These are phyloP conservation scores for Pachydiplax longipennis DNA, from an alignment of 2,888 invertebrate genomes.

Conservation along the genomic window DNA sequence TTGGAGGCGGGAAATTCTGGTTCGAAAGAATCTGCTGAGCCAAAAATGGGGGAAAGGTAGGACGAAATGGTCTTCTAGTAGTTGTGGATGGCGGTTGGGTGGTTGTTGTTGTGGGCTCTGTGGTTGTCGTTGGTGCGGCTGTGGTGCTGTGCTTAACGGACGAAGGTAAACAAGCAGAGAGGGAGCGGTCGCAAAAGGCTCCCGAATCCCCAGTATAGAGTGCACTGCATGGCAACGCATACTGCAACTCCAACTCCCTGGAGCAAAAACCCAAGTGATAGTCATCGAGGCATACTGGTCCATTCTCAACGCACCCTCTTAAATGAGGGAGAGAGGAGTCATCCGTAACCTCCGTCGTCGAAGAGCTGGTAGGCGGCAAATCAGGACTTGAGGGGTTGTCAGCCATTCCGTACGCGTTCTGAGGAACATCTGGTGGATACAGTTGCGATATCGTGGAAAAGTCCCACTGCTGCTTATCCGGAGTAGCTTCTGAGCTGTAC, in stretches of 20 bases:
- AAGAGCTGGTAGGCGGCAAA: not conserved
- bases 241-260: not conserved
- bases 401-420: not conserved
- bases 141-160: not conserved
- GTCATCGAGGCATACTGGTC: not conserved
- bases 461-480: not conserved
- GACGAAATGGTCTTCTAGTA: not conserved
- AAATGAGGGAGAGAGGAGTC: not conserved
- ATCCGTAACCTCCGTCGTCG: not conserved
- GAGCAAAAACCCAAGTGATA: constrained; percentile 25
- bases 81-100: not conserved
- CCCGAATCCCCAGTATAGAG: not conserved
- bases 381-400: not conserved
- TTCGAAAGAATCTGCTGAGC: not conserved
- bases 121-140: not conserved
- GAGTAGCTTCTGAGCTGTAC: not conserved
- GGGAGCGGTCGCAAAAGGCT: not conserved
- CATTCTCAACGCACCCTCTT: not conserved
- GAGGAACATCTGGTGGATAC: not conserved
- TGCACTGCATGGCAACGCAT: not conserved
- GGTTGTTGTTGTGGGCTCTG: not conserved
- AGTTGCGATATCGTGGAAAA: constrained; percentile 15
- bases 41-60: not conserved
- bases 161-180: constrained; percentile 14
- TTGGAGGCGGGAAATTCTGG: not conserved